Evolutionary conservation across 2,888 invertebrate genomes (phyloP).

Genomic region (Cryptophagus acutangulus): DNA sequence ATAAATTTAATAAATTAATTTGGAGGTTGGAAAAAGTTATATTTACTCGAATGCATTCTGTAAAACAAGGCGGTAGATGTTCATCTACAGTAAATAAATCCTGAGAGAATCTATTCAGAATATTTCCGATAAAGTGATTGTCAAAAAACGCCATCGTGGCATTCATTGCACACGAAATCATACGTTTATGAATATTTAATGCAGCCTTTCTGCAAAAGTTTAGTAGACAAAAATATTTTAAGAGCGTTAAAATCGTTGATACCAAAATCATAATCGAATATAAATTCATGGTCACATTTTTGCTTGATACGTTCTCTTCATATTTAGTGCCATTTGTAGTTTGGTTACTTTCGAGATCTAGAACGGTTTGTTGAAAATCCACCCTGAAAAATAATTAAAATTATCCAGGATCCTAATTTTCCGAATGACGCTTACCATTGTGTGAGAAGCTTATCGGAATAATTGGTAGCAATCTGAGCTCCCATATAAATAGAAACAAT

Average conservation of each 20-base stretch:
- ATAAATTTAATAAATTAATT: not conserved
- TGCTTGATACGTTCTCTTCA: slow-evolving; percentile 6
- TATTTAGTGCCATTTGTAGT: slow-evolving; percentile 1
- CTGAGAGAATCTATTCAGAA: slow-evolving; percentile 24
- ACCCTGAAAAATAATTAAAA: too few species aligned
- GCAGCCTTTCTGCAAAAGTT: slow-evolving; percentile 19
- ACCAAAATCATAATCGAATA: slow-evolving; percentile 20
- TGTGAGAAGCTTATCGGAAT: slow-evolving; percentile 29
- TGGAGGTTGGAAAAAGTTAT: not conserved
- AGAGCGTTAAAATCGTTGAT: slow-evolving; percentile 13
- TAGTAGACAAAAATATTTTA: slow-evolving; percentile 14
- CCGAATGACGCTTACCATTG: too few species aligned
- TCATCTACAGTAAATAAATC: slow-evolving; percentile 27
- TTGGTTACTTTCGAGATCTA: slow-evolving; percentile 4
- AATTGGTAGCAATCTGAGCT: slow-evolving; percentile 27
- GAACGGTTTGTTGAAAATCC: slow-evolving; percentile 12
- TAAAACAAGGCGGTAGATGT: slow-evolving; percentile 18
- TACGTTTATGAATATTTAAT: slow-evolving; percentile 20
- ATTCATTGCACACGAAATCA: slow-evolving; percentile 16
- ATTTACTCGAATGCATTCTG: not conserved
- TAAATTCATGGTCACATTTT: slow-evolving; percentile 12
- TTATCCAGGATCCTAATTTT: too few species aligned
- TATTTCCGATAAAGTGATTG: slow-evolving; percentile 23
- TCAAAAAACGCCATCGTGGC: slow-evolving; percentile 23
- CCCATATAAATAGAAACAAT: slow-evolving; percentile 27